Conservation (phyloP, 2,888 invertebrate genomes). For the Portevinia maculata region DNA sequence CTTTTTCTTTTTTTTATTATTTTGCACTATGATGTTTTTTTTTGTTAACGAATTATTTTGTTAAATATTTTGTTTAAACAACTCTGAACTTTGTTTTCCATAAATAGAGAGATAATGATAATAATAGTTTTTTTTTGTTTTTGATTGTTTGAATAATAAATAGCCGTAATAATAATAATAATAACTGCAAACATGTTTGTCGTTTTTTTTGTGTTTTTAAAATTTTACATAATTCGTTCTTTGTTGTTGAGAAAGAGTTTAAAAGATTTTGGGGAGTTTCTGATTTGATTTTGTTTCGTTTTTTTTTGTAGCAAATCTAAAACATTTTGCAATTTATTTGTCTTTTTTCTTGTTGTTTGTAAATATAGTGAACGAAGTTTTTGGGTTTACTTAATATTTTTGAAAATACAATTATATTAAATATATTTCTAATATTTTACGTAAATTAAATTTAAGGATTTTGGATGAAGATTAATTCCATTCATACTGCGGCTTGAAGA, state of each 20-base stretch:
- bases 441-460: conserved; percentile 65
- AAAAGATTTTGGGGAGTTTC: conserved; percentile 36
- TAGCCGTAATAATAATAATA: conserved; percentile 73
- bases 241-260: conserved; percentile 61
- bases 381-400: conserved; percentile 47
- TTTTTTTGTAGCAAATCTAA: conserved; percentile 62
- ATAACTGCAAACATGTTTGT: conserved; percentile 73
- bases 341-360: conserved; percentile 53
- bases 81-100: conserved; percentile 72
- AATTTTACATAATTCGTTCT: conserved; percentile 67
- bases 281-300: conserved; percentile 29
- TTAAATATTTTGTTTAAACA: conserved; percentile 74
- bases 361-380: conserved; percentile 54
- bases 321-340: conserved; percentile 65
- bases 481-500: conserved; percentile 44
- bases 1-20: conserved; percentile 75
- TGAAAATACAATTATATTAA: conserved; percentile 71
- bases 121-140: conserved; percentile 48
- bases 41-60: conserved; percentile 48
- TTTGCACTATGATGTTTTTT: conserved; percentile 53
- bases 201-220: conserved; percentile 75
- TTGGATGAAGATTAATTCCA: conserved; percentile 35
- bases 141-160: conserved; percentile 61
- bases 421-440: conserved; percentile 45
- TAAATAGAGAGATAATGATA: conserved; percentile 72